Base-by-base conservation (phyloP, 2,888 invertebrate species). In the Sisyra nigra region DNA sequence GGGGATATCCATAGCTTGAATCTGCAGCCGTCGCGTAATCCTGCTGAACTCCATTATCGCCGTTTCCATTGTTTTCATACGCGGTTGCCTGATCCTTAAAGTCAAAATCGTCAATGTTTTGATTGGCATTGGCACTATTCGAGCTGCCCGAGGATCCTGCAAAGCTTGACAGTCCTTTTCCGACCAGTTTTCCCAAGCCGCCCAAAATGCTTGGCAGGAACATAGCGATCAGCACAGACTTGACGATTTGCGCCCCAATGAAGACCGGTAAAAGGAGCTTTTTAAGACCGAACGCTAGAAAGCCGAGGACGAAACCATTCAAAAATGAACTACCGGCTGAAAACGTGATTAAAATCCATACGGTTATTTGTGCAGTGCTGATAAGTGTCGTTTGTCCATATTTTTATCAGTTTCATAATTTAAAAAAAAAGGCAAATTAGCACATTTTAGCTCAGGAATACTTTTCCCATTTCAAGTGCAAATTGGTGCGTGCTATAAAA, bases 181-280 rank as follows among this genome's bases (percentile, higher is more conserved):
- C 84, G 45, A 86, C 74, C 47, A 87, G 72, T 63, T 85, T 85
- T 41, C 85, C 85, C 45, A 87, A 71, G 52, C 83, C 82, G 42
- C 87, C 86, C 48, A 88, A 68, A 45, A 88, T 76, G 46, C 84
- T 83, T 1, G 87, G 87, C 56, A 88, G 68, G 61, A 89, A 87
- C 67, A 88, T 74, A 7, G 86, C 87, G 29, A 88, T 71, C 15
- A 88, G 64, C 37, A 87, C 72, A 30, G 84, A 83, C 63, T 89
- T 89, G 52, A 86, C 69, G 41, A 88, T 71, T 63, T 88, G 86
- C 4, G 80, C 74, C 1, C 84, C 88, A 55, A 89, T 76, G 53
- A 87, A 72, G 41, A 89, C 64, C 1, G 88, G 88, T 54, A 87
- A 69, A 55, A 88, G 71, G 49, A 87, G 69, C 60, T 87, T 87